A percentile compares a stretch with the other conserved stretches of the same genome.
phyloP scores from a whole-genome alignment of 2,888 invertebrate genomes.

The Euproctis similis region DNA sequence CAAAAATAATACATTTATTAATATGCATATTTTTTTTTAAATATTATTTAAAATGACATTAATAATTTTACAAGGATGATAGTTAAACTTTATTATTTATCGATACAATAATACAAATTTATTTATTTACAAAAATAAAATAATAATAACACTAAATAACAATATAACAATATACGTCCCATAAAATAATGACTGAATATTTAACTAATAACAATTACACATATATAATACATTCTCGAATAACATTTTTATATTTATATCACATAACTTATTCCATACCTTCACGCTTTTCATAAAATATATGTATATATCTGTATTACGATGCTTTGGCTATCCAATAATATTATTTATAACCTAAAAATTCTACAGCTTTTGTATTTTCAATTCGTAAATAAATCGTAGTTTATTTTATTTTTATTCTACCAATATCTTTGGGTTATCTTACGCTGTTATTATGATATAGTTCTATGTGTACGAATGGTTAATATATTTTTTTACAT shows the following conservation, averaged over 20 bases:
- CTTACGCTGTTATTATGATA: no score
- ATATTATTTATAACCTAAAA: conserved; percentile 26
- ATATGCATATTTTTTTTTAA: conserved; percentile 12
- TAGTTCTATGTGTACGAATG: no score
- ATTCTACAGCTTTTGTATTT: conserved; percentile 13
- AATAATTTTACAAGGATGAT: conserved; percentile 21
- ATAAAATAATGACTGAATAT: conserved; percentile 61
- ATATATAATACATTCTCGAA: conserved; percentile 32
- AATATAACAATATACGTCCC: conserved; percentile 37
- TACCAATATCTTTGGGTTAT: no score
- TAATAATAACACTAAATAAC: conserved; percentile 41
- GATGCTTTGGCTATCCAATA: conserved; percentile 34
- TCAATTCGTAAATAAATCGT: no score
- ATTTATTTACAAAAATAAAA: conserved; percentile 38
- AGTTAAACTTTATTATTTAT: conserved; percentile 24
- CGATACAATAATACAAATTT: conserved; percentile 28
- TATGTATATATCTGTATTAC: no score
- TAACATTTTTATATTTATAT: conserved; percentile 41
- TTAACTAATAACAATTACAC: no score
- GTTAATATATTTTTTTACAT: no score
- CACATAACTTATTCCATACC: conserved; percentile 40
- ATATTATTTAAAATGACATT: conserved; percentile 18
- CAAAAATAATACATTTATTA: conserved; percentile 22
- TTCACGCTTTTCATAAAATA: conserved; percentile 39
- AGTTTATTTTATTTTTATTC: no score